A percentile compares a stretch with the other conserved stretches of the same genome.
Conservation (phyloP, 1,140 invertebrate genomes). For the Pollicipes pollicipes region DNA sequence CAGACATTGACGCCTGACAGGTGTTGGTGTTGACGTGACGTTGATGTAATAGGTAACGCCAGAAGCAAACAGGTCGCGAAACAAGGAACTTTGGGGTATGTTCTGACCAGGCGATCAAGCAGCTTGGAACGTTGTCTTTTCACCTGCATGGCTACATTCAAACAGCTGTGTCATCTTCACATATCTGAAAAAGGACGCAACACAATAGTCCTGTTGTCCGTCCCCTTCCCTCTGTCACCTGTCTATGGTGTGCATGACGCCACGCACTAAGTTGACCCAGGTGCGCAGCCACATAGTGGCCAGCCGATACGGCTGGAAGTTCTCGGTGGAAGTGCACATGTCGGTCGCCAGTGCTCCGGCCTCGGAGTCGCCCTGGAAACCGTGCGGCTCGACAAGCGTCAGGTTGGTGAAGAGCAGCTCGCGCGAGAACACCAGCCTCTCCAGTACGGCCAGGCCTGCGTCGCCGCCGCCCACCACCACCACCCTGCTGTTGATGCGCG, state of each 20-base stretch:
- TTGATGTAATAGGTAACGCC: no score
- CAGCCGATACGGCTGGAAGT: neutral
- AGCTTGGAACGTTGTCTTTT: no score
- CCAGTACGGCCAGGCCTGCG: neutral
- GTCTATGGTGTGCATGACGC: neutral
- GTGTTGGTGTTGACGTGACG: no score
- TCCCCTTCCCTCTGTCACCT: no score
- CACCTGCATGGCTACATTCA: no score
- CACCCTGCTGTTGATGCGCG: neutral
- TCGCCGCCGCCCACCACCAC: neutral
- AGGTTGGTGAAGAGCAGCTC: neutral
- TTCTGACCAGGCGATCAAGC: no score
- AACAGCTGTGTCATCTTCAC: no score
- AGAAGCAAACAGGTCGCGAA: no score
- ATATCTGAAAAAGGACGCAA: neutral
- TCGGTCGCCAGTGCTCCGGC: neutral
- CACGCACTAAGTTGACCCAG: neutral
- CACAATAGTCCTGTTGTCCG: no score
- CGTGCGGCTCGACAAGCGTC: neutral
- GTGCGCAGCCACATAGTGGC: neutral
- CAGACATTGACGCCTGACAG: no score
- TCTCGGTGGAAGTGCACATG: neutral
- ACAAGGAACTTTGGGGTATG: no score
- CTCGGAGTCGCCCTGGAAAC: neutral
- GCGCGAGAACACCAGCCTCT: neutral